phyloP scores from a whole-genome alignment of 2,113 vertebrate genomes.

The Eulacestoma nigropectus region DNA sequence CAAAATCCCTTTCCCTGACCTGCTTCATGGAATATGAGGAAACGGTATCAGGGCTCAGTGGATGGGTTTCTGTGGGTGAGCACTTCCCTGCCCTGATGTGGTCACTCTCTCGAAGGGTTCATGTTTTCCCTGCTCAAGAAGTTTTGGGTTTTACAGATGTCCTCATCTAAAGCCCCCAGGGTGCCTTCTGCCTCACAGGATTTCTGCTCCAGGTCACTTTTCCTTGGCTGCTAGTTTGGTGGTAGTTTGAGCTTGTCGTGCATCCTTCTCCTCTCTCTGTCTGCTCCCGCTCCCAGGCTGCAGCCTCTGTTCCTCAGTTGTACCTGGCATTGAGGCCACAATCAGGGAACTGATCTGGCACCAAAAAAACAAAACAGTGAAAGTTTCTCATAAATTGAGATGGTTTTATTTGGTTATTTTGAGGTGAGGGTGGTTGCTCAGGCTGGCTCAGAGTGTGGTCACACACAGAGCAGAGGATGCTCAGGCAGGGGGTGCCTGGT shows the following conservation, averaged over 20 bases:
- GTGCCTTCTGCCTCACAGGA: neutral
- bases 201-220: neutral
- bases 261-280: neutral
- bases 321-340: accelerated
- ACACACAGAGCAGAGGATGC: neutral
- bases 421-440: neutral
- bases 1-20: neutral
- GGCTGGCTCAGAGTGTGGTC: neutral
- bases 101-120: neutral
- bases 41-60: neutral
- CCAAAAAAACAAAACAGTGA: neutral
- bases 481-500: neutral
- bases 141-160: neutral
- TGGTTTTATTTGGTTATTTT: neutral
- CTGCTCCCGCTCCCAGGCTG: neutral
- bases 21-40: neutral
- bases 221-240: neutral
- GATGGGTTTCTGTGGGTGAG: neutral
- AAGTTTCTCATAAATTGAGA: neutral
- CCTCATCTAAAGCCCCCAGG: neutral
- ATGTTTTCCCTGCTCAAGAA: accelerated
- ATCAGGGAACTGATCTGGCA: neutral
- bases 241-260: neutral
- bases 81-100: neutral
- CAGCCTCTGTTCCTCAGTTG: neutral